These are phyloP conservation scores for Colistium nudipinnis DNA, from an alignment of 2,113 vertebrate genomes.

Conservation along the genomic window DNA sequence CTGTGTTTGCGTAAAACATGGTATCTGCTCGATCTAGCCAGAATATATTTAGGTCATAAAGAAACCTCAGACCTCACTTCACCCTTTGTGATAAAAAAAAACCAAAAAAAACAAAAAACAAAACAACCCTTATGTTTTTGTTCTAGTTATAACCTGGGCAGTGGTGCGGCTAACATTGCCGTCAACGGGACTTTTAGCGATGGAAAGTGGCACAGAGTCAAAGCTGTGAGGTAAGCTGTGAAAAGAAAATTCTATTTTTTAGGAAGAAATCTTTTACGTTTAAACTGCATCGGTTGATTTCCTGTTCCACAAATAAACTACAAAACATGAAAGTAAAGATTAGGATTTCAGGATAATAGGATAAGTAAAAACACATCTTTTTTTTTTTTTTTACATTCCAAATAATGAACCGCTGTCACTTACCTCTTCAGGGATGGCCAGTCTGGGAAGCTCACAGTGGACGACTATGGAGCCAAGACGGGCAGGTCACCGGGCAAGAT, in stretches of 20 bases:
- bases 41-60: not conserved
- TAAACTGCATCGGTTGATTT: no score
- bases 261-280: not conserved
- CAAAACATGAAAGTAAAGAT: no score
- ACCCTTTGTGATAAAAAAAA: no score
- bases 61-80: not conserved
- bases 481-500: constrained; percentile 92
- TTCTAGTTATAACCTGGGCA: constrained; percentile 93
- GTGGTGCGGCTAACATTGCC: constrained; percentile 82
- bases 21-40: no score
- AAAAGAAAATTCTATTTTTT: not conserved
- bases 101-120: not conserved
- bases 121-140: not conserved
- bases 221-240: constrained; percentile 88
- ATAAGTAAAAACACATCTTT: no score
- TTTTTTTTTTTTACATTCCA: no score
- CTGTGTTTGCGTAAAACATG: not conserved
- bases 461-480: constrained; percentile 93
- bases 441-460: constrained; percentile 93
- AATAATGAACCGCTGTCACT: not conserved
- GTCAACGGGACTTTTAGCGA: constrained; percentile 93
- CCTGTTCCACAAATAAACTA: no score
- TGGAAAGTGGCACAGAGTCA: constrained; percentile 93
- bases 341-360: no score
- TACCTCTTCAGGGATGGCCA: constrained; percentile 87